Evolutionary conservation across 2,113 vertebrate genomes (phyloP), one percentile per base, ranked within the genome.

Genomic region (Dryoscopus gambensis): DNA sequence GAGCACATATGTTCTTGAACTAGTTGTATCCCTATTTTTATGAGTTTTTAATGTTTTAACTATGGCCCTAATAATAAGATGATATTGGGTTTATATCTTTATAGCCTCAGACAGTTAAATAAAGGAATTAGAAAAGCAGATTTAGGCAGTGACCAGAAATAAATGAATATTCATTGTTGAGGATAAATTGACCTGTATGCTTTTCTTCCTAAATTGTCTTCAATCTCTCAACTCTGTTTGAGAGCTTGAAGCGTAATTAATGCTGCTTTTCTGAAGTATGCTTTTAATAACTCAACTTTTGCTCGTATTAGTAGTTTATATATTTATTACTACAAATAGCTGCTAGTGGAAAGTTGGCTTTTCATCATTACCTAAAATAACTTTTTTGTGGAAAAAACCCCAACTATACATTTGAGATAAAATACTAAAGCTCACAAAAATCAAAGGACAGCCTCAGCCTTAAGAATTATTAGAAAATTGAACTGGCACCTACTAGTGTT

Each of bases 141-240:
- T 95, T 86, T 83, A 80, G 20, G 59, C 64, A 78, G 49, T 93
- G 86, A 94, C 90, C 86, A 90, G 88, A 95, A 92, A 65, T 80
- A 93, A 93, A 92, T 89, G 73, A 93, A 84, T 96, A 89, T 78
- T 92, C 62, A 68, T 71, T 96, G 88, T 71, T 92, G 62, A 88
- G 76, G 37, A 75, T 77, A 90, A 93, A 90, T 87, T 92, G 76
- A 94, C 73, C 80, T 92, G 22, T 89, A 42, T 69, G 70, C 67
- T 92, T 95, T 95, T 89, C 63, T 70, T 94, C 52, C 46, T 77
- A 56, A 93, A 82, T 88, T 68, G 76, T 81, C 62, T 93, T 85
- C 88, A 89, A 9, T 84, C 44, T 87, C 47, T 88, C 56, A 27
- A 9, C 74, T 93, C 55, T 6, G 2, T 91, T 92, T 0, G 3